Evolutionary conservation across 2,113 vertebrate genomes (phyloP).

Genomic region (Vanacampus margaritifer): DNA sequence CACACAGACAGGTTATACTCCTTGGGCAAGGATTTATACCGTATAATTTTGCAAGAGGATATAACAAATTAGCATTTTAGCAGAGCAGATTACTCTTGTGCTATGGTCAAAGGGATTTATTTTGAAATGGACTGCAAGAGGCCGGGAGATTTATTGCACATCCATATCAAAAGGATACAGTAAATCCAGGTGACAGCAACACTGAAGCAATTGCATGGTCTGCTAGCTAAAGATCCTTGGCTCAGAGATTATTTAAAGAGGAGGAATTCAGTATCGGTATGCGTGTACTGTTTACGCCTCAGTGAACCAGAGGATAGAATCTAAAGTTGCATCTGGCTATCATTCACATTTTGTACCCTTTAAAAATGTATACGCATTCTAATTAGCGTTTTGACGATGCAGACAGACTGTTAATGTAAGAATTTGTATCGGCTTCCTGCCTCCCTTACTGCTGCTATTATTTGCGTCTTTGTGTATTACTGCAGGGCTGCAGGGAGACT

Average conservation of each 20-base stretch:
- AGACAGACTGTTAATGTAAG: neutral
- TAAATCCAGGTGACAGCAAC: slow-evolving; percentile 26
- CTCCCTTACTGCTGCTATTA: neutral
- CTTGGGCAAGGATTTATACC: slow-evolving; percentile 7
- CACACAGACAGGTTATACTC: slow-evolving; percentile 12
- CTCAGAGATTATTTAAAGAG: slow-evolving; percentile 17
- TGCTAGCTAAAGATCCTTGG: slow-evolving; percentile 1
- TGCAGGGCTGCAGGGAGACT: neutral
- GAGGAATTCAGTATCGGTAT: slow-evolving; percentile 1
- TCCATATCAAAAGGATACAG: slow-evolving; percentile 30
- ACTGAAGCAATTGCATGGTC: slow-evolving; percentile 25
- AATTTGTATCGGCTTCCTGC: neutral
- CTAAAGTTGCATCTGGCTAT: neutral
- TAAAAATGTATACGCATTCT: neutral
- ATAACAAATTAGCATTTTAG: slow-evolving; percentile 37
- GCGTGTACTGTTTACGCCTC: neutral
- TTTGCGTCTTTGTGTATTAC: slow-evolving; percentile 13
- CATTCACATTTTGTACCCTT: neutral
- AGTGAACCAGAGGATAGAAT: neutral
- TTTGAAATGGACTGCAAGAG: slow-evolving; percentile 19
- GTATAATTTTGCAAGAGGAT: slow-evolving; percentile 27
- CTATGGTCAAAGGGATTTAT: slow-evolving; percentile 30
- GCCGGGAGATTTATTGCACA: slow-evolving; percentile 13
- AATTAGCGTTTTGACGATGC: neutral
- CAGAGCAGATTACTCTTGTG: slow-evolving; percentile 27